phyloP scores from a whole-genome alignment of 2,888 invertebrate genomes.

The Mythimna lalbum region DNA sequence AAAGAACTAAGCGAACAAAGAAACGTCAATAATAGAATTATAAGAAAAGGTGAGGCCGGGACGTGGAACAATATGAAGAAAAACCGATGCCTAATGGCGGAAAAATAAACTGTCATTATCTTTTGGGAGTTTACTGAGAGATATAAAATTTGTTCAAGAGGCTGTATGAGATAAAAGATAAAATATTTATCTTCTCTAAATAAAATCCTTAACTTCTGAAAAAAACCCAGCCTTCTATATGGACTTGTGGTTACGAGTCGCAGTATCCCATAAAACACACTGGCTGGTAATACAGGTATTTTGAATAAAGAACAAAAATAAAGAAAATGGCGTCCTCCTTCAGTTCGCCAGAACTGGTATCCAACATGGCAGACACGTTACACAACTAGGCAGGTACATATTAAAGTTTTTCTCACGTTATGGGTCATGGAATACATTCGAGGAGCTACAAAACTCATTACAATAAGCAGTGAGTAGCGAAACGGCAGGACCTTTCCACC shows the following conservation, averaged over 20 bases:
- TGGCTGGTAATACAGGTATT: conserved; percentile 12
- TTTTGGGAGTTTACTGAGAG: background rate
- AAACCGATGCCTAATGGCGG: background rate
- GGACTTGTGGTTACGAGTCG: background rate
- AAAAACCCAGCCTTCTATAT: background rate
- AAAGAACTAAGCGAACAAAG: conserved; percentile 31
- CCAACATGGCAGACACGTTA: conserved; percentile 15
- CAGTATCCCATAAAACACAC: background rate
- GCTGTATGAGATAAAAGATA: background rate
- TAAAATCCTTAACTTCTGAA: background rate
- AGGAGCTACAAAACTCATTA: conserved; percentile 42
- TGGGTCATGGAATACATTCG: conserved; percentile 33
- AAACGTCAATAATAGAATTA: conserved; percentile 24
- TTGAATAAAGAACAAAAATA: conserved; percentile 43
- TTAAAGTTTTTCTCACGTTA: conserved; percentile 38
- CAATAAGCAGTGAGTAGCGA: conserved; percentile 22
- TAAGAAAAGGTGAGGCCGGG: conserved; percentile 2
- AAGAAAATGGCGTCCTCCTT: conserved; percentile 29
- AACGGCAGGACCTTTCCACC: conserved; percentile 27
- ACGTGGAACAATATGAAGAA: background rate
- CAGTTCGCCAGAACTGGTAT: conserved; percentile 9
- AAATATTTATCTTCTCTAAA: background rate
- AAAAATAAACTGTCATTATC: background rate
- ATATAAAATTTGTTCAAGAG: background rate
- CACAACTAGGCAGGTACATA: conserved; percentile 15